Evolutionary conservation across 2,888 invertebrate species (phyloP), one percentile per base, ranked within the genome.

Genomic region (Harmothoe impar): DNA sequence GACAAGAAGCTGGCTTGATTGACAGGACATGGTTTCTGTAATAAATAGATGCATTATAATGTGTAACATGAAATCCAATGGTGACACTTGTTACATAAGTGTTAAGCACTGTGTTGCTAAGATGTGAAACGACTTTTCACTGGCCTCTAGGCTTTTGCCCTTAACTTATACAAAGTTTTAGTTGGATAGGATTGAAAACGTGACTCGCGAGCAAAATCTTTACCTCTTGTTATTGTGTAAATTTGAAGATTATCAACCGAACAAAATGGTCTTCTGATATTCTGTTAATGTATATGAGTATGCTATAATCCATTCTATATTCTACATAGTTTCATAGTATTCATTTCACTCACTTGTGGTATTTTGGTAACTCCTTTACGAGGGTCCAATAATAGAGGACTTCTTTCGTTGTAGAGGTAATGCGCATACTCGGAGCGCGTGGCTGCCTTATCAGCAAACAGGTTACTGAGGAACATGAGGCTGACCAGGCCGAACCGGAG

Each of bases 1-100:
- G 92, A 92, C 5, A 92, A 88, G 81, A 92, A 91, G 3, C 91
- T 68, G 12, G 92, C 91, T 20, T 31, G 89, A 0, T 89, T 43
- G 77, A 90, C 84, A 15, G 92, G 92, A 62, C 92, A 90, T 0
- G 90, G 91, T 17, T 90, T 89, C 90, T 90, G 29, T 33, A 54
- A 23, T 52, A 0, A 52, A 78, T 35, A 29, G 20, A 29, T 25
- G 3, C 31, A 78, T 29, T n/a, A 15, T 7, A 33, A 25, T 20
- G n/a, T 33, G 1, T n/a, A 78, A 15, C 29, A 25, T 25, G 23
- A 72, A 72, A 72, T 15, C 12, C 12, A 10, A 52, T 52, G 10
- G 10, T 10, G 10, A 52, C 54, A 15, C 54, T 52, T 52, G 10
- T 52, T 52, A 17, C 17, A 15, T 52, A 15, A 15, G 54, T 52